Conservation (phyloP, 2,888 invertebrate genomes). For the Chymomyza amoena region DNA sequence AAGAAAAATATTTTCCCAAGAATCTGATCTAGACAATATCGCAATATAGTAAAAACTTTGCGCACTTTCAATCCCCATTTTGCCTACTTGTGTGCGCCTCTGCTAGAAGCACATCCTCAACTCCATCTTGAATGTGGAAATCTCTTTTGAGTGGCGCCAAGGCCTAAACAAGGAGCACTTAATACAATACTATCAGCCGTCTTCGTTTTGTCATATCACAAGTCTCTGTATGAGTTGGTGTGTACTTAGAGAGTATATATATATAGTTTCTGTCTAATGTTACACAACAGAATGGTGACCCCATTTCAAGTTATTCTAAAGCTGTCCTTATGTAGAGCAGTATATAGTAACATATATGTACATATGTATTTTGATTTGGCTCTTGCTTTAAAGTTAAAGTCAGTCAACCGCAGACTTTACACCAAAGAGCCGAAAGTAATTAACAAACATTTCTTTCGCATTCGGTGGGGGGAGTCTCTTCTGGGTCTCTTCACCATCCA, state of each 20-base stretch:
- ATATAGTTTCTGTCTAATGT: neutral
- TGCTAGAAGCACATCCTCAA: neutral
- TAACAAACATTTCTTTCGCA: neutral
- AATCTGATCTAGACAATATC: no score
- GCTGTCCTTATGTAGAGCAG: neutral
- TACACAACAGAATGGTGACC: neutral
- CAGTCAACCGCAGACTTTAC: neutral
- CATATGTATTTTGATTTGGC: constrained; percentile 11
- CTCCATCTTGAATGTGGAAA: neutral
- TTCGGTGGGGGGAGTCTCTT: neutral
- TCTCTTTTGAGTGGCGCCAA: constrained; percentile 55
- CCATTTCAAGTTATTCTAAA: neutral
- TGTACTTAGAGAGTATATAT: neutral
- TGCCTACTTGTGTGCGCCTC: no score
- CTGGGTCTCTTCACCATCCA: neutral
- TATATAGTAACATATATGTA: no score
- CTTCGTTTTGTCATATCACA: neutral
- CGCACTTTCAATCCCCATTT: no score
- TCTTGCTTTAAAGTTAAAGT: constrained; percentile 36
- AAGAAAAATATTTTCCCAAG: no score
- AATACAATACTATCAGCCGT: constrained; percentile 41
- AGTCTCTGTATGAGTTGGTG: neutral
- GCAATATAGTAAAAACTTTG: no score
- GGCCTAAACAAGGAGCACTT: constrained; percentile 33
- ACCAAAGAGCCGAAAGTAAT: neutral